Conservation (phyloP, 92 coral and sea anemone species). For the Virgularia gustaviana region DNA sequence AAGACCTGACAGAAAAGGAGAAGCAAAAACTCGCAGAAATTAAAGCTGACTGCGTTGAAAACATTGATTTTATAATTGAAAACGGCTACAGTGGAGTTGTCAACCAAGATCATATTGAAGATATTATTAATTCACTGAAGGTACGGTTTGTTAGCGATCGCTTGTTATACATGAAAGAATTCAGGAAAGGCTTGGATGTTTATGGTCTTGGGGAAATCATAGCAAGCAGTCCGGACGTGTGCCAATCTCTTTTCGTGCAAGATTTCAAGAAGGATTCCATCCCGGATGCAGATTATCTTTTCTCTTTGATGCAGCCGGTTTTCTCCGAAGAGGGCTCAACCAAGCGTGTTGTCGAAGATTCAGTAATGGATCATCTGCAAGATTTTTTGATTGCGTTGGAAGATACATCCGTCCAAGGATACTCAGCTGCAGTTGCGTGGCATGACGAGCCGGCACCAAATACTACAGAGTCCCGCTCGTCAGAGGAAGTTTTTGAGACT, state of each 20-base stretch:
- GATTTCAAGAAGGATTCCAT: slow-evolving; percentile 18
- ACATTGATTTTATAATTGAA: not conserved
- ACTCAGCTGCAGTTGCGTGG: slow-evolving; percentile 43
- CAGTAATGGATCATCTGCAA: slow-evolving; percentile 46
- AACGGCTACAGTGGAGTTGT: slow-evolving; percentile 5
- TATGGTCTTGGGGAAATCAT: slow-evolving; percentile 44
- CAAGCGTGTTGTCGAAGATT: slow-evolving; percentile 32
- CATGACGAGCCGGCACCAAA: not conserved
- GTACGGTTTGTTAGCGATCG: slow-evolving; percentile 10
- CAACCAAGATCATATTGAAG: not conserved
- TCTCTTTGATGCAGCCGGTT: slow-evolving; percentile 38
- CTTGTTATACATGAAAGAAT: slow-evolving; percentile 43
- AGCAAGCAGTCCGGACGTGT: slow-evolving; percentile 5
- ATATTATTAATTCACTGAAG: slow-evolving; percentile 12
- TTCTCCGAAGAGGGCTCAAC: slow-evolving; percentile 42
- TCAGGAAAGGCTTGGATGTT: slow-evolving; percentile 41
- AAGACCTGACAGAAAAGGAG: slow-evolving; percentile 14
- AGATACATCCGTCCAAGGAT: slow-evolving; percentile 18
- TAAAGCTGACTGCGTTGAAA: not conserved
- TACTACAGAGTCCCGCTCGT: not conserved
- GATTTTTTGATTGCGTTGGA: slow-evolving; percentile 42
- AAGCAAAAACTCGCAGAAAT: not conserved
- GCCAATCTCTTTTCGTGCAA: slow-evolving; percentile 27
- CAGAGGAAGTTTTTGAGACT: slow-evolving; percentile 35
- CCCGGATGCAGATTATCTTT: slow-evolving; percentile 42